phyloP scores from a whole-genome alignment of 2,113 vertebrate species.

The Garra rufa region DNA sequence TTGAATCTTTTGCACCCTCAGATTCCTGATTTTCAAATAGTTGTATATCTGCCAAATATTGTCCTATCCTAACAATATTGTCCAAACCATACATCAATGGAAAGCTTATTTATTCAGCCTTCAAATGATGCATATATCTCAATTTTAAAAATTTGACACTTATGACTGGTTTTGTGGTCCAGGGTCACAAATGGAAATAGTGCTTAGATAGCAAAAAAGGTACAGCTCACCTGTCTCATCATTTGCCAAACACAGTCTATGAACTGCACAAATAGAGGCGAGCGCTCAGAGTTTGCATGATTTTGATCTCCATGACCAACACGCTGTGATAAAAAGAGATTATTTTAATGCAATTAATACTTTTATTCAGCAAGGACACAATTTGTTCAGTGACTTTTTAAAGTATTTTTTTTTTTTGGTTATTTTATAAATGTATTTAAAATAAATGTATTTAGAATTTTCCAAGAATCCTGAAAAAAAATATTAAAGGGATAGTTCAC shows the following conservation, averaged over 20 bases:
- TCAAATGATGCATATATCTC: too few species aligned
- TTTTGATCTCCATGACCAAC: slow-evolving; percentile 93
- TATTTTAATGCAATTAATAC: not conserved
- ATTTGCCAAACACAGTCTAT: slow-evolving; percentile 99
- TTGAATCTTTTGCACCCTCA: too few species aligned
- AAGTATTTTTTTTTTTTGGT: too few species aligned
- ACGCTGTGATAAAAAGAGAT: slow-evolving; percentile 73
- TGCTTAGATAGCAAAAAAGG: not conserved
- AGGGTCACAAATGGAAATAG: not conserved
- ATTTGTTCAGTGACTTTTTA: not conserved
- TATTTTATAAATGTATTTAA: not conserved
- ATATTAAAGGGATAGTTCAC: not conserved
- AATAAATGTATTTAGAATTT: not conserved
- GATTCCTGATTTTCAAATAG: too few species aligned
- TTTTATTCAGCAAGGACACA: not conserved
- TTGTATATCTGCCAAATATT: too few species aligned
- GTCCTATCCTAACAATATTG: too few species aligned
- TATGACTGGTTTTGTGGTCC: too few species aligned
- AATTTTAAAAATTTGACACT: too few species aligned
- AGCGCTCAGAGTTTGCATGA: slow-evolving; percentile 91
- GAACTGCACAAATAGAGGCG: slow-evolving; percentile 96
- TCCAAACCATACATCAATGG: too few species aligned
- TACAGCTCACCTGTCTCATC: slow-evolving; percentile 88
- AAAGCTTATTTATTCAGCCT: too few species aligned
- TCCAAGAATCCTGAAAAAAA: not conserved